Conservation (phyloP, 2,888 invertebrate species). For the Hesperia comma region DNA sequence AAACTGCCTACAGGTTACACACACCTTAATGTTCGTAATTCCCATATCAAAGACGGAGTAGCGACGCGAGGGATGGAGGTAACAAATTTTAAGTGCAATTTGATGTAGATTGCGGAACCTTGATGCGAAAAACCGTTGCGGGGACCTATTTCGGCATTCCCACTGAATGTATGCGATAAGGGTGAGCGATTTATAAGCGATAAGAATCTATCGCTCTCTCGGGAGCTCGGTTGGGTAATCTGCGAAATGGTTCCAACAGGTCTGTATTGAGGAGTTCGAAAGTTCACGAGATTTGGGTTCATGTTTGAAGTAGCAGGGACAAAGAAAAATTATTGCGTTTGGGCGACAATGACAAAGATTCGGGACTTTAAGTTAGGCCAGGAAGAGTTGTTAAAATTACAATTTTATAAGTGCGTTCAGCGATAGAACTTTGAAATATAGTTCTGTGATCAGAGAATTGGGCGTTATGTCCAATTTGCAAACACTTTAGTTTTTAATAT, state of each 20-base stretch:
- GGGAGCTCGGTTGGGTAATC: conserved; percentile 51
- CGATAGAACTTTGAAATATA: no score
- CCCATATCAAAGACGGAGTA: conserved; percentile 19
- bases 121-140: conserved; percentile 43
- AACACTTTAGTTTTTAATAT: no score
- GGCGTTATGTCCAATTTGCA: no score
- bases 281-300: conserved; percentile 3
- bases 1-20: neutral
- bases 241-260: conserved; percentile 46
- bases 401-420: no score
- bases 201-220: conserved; percentile 56
- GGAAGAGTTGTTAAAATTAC: no score
- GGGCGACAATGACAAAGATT: conserved; percentile 36
- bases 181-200: conserved; percentile 62
- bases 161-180: conserved; percentile 53
- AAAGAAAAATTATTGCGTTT: conserved; percentile 40
- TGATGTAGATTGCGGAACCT: conserved; percentile 34
- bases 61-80: conserved; percentile 26
- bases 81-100: conserved; percentile 37
- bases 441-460: no score
- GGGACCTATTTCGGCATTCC: conserved; percentile 53
- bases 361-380: no score
- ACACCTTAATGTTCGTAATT: conserved; percentile 8
- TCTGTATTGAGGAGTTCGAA: conserved; percentile 9
- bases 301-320: neutral